Evolutionary conservation across 37 sponge, comb jelly and placozoan genomes (phyloP), one percentile per base, ranked within the genome.

Genomic region (Tethya wilhelma): DNA sequence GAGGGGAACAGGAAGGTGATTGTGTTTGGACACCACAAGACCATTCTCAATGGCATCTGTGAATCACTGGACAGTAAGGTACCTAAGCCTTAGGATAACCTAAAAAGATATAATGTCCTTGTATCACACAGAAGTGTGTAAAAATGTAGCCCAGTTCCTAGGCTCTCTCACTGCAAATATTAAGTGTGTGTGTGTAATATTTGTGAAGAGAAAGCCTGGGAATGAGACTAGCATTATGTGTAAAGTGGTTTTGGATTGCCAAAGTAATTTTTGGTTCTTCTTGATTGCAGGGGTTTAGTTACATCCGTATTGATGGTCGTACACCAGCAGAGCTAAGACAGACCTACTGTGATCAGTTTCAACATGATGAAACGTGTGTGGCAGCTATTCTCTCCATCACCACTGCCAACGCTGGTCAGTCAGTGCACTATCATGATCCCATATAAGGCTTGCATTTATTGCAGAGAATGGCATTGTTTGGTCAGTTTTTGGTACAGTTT

Each of bases 381-480:
- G 91, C 90, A 19, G 98, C 98, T 69, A 79, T 97, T 25, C 81
- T 97, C 49, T 95, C 95, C 64, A 83, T 97, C 46, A 97, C 93
- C 8, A 78, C 95, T 41, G 98, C 98, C 64, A 90, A 86, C 74
- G 75, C 87, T 44, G 93, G 93, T 87, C 20, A 23, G 43, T 29
- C 25, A 60, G 63, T 8, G 53, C 14, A 14, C 53, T 49, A 49
- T 9, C 53, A 19, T 49, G 53, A 9, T 49, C 53, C 9, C 9
- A 14, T 9, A 14, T 49, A 49, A 49, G 53, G 9, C 53, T 19
- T 49, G 14, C 53, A 19, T 14, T 19, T 9, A 49, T 19, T 14
- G 9, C 53, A 19, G 53, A 49, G 9, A 9, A 19, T 9, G 53
- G 14, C 53, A 49, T 19, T 9, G 53, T 49, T 19, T 19, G 53